Evolutionary conservation across 2,888 invertebrate genomes (phyloP).

Genomic region (Latrodectus hesperus): DNA sequence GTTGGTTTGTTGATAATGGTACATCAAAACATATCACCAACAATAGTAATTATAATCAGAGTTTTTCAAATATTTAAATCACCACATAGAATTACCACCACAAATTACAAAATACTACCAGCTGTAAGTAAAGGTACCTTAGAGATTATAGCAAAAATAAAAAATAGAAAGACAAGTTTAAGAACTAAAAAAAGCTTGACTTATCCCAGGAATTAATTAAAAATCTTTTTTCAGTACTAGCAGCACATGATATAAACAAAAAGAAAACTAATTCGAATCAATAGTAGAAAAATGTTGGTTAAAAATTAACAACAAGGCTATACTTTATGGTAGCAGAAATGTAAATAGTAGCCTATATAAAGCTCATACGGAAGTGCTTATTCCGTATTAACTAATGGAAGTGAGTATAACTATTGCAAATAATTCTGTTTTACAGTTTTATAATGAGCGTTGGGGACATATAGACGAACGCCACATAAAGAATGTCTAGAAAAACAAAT

Average conservation of each 20-base stretch:
- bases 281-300: slow-evolving; percentile 31
- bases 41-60: neutral
- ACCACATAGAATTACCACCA: slow-evolving; percentile 12
- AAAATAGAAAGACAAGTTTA: slow-evolving; percentile 9
- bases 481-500: slow-evolving; percentile 22
- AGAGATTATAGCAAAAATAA: slow-evolving; percentile 17
- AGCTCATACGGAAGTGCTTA: neutral
- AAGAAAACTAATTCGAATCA: slow-evolving; percentile 26
- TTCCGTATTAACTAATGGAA: neutral
- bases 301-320: slow-evolving; percentile 3
- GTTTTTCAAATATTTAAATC: slow-evolving; percentile 32
- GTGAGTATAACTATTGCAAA: neutral
- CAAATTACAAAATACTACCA: slow-evolving; percentile 30
- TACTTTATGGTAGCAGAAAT: neutral
- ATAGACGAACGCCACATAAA: slow-evolving; percentile 24
- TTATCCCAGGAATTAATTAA: slow-evolving; percentile 20
- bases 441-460: slow-evolving; percentile 30
- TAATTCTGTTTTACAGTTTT: slow-evolving; percentile 9
- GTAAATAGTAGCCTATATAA: neutral
- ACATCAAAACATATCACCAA: slow-evolving; percentile 37
- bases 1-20: neutral
- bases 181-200: slow-evolving; percentile 36
- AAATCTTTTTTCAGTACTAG: slow-evolving; percentile 25
- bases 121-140: slow-evolving; percentile 44
- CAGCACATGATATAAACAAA: slow-evolving; percentile 22